A percentile compares a stretch with the other conserved stretches of the same genome.
phyloP scores from a whole-genome alignment of 2,113 vertebrate species.

The Semnornis frantzii region DNA sequence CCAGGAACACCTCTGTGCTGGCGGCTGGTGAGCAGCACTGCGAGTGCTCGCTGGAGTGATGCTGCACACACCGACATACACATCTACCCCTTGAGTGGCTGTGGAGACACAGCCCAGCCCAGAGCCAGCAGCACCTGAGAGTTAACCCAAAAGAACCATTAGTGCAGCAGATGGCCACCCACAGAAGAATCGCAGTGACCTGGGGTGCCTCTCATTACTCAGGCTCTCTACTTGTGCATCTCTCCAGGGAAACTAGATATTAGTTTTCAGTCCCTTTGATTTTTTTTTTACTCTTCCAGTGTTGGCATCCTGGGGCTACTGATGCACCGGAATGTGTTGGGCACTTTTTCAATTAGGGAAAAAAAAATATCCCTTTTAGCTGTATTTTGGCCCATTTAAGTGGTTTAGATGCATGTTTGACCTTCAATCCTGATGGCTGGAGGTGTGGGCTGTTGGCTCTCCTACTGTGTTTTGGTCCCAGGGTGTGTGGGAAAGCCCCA shows the following conservation, averaged over 20 bases:
- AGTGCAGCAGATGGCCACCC: not conserved
- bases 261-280: not conserved
- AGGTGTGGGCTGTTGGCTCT: not conserved
- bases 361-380: not conserved
- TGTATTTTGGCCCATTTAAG: not conserved
- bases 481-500: not conserved
- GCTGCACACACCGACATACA: rapidly evolving
- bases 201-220: not conserved
- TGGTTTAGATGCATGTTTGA: rapidly evolving
- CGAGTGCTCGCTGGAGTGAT: not conserved
- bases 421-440: not conserved
- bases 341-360: not conserved
- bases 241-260: rapidly evolving
- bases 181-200: conserved; percentile 1
- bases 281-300: no score
- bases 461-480: rapidly evolving
- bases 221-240: not conserved
- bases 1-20: not conserved
- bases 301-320: not conserved
- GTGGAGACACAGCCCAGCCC: rapidly evolving
- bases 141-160: not conserved
- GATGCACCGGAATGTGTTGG: not conserved
- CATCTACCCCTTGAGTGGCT: rapidly evolving
- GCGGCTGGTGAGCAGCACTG: rapidly evolving
- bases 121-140: not conserved